Evolutionary conservation across 2,888 invertebrate species (phyloP).

Genomic region (Rhingia rostrata): DNA sequence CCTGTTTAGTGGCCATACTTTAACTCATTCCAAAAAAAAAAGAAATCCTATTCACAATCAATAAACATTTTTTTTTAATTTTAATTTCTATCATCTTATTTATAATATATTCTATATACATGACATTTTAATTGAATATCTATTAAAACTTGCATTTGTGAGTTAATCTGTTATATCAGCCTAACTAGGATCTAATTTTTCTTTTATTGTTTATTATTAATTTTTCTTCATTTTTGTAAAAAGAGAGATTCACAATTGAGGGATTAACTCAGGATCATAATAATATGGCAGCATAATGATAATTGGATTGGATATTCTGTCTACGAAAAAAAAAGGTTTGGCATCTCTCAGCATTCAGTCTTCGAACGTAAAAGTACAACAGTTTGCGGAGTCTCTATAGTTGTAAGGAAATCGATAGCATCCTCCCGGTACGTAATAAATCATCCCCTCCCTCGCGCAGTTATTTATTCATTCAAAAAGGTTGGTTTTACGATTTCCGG

Average conservation of each 20-base stretch:
- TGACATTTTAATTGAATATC: constrained; percentile 42
- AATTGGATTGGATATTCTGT: background rate
- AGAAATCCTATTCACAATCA: constrained; percentile 58
- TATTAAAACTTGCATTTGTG: constrained; percentile 47
- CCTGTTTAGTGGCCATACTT: constrained; percentile 44
- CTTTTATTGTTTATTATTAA: background rate
- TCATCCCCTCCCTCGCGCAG: constrained; percentile 13
- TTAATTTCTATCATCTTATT: constrained; percentile 12
- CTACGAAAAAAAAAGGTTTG: constrained; percentile 23
- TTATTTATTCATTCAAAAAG: constrained; percentile 29
- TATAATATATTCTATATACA: constrained; percentile 36
- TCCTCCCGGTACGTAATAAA: constrained; percentile 48
- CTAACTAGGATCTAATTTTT: constrained; percentile 61
- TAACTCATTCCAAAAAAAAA: constrained; percentile 8
- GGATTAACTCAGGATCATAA: constrained; percentile 12
- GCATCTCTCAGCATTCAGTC: constrained; percentile 67
- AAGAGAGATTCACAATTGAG: constrained; percentile 46
- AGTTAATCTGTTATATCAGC: constrained; percentile 42
- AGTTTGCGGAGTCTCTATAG: constrained; percentile 12
- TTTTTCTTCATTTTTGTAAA: constrained; percentile 6
- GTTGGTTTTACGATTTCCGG: constrained; percentile 54
- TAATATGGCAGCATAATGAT: constrained; percentile 31
- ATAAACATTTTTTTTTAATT: constrained; percentile 27
- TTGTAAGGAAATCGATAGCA: constrained; percentile 38
- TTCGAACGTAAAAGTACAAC: constrained; percentile 57